A percentile compares a stretch with the other conserved stretches of the same genome.
These are phyloP conservation scores for Pollimyrus isidori DNA, from an alignment of 2,113 vertebrate genomes.

Conservation along the genomic window DNA sequence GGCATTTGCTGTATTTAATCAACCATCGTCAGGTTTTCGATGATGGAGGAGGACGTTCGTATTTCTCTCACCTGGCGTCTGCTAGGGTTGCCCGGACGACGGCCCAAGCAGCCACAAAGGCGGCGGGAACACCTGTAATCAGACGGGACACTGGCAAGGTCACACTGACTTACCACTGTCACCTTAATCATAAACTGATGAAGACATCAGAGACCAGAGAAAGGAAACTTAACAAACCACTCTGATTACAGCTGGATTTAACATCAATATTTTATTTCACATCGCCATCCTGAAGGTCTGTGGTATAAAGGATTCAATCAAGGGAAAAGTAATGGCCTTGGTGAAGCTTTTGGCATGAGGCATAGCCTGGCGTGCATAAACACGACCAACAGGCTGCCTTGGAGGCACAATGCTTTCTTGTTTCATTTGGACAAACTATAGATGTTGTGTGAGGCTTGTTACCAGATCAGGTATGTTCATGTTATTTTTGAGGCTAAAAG, in stretches of 20 bases:
- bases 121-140: conserved; percentile 70
- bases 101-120: conserved; percentile 75
- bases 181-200: neutral
- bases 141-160: neutral
- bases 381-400: neutral
- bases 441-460: neutral
- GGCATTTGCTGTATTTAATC: neutral
- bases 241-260: neutral
- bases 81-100: conserved; percentile 68
- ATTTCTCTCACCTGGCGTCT: conserved; percentile 66
- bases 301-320: neutral
- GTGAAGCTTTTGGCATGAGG: neutral
- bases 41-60: neutral
- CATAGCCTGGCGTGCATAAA: neutral
- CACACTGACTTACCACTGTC: neutral
- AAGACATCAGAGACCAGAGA: neutral
- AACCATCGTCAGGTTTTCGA: neutral
- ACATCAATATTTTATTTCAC: neutral
- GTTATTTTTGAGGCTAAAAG: neutral
- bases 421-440: neutral
- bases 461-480: neutral
- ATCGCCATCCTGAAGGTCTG: neutral
- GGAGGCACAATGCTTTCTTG: neutral
- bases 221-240: neutral
- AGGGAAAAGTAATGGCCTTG: neutral